Evolutionary conservation across 2,888 invertebrate genomes (phyloP), one percentile per base, ranked within the genome.

Genomic region (Synergus umbraculus): DNA sequence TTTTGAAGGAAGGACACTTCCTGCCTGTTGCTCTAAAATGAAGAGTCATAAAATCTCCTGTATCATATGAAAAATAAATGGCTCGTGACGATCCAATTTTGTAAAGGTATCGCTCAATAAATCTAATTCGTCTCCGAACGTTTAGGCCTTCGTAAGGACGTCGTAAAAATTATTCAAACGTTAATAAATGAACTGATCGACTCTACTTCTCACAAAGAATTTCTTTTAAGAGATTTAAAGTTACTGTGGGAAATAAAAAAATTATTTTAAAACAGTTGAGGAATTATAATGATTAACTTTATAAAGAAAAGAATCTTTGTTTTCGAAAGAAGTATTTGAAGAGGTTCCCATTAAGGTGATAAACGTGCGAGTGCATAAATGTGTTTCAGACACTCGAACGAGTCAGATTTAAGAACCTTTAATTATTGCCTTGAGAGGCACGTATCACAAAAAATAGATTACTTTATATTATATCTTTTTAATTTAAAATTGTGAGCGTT

Each of bases 1-100:
- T 60, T 60, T 60, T 60, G 60, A 60, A 60, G 60, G 60, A 60
- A 60, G 60, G 60, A 60, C 60, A 60, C 60, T 60, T 60, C 60
- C 60, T 60, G 60, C 5, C 60, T 12, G 60, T 12, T 60, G 22
- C 60, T 22, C 18, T 9, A 22, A 60, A 22, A 60, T 60, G 60
- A 60, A 60, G 60, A 12, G 29, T 29, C 29, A 37, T 64, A 18
- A n/a, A n/a, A 41, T 41, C 41, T 60, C 60, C 22, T 60, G 37
- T 41, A n/a, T 18, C 65, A 66, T 43, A 64, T 63, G 13, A 63
- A 41, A 77, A 64, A 18, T 60, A 49, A 63, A 64, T 64, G 64
- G 18, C 29, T 46, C 46, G 64, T 63, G 41, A 63, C 77, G 41
- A 43, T 77, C 43, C 18, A 64, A 44, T 77, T 63, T 65, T 43